A percentile compares a stretch with the other conserved stretches of the same genome.
Conservation (phyloP, 1,140 invertebrate genomes). For the Heliothis subflexa region DNA sequence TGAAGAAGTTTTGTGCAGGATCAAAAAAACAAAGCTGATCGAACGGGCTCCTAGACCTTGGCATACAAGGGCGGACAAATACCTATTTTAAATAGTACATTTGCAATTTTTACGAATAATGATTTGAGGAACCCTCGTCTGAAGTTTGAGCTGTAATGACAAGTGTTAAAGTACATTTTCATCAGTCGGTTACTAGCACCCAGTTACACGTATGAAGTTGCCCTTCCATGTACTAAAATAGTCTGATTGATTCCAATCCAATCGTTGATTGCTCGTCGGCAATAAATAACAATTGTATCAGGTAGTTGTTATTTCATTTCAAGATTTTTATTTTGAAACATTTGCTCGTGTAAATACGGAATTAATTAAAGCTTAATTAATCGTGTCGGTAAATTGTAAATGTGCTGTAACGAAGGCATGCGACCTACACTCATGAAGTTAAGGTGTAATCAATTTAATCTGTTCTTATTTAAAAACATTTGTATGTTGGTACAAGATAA, state of each 20-base stretch:
- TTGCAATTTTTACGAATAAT: constrained; percentile 42
- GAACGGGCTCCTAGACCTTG: constrained; percentile 48
- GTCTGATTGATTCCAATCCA: constrained; percentile 59
- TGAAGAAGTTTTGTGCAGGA: constrained; percentile 46
- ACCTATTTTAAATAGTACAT: constrained; percentile 52
- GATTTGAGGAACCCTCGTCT: background rate
- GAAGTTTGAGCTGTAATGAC: constrained; percentile 22
- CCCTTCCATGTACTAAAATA: constrained; percentile 54
- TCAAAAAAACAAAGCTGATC: constrained; percentile 38
- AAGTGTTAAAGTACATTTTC: constrained; percentile 15
- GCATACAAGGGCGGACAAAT: constrained; percentile 55
- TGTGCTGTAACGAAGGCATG: constrained; percentile 18
- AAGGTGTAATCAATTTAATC: constrained; percentile 36
- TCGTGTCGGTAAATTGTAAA: constrained; percentile 29
- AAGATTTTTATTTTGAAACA: constrained; percentile 40
- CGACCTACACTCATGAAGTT: constrained; percentile 26
- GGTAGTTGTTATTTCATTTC: constrained; percentile 34
- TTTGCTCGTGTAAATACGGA: constrained; percentile 39
- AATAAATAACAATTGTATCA: constrained; percentile 54
- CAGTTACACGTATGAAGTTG: constrained; percentile 34
- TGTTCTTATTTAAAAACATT: constrained; percentile 4
- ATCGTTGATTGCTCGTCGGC: constrained; percentile 50
- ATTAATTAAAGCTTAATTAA: constrained; percentile 40
- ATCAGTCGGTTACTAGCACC: background rate
- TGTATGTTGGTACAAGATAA: background rate